Percentiles rank a stretch among this genome's conserved stretches.
Conservation (phyloP, 2,113 vertebrate genomes). For the Blennius ocellaris region DNA sequence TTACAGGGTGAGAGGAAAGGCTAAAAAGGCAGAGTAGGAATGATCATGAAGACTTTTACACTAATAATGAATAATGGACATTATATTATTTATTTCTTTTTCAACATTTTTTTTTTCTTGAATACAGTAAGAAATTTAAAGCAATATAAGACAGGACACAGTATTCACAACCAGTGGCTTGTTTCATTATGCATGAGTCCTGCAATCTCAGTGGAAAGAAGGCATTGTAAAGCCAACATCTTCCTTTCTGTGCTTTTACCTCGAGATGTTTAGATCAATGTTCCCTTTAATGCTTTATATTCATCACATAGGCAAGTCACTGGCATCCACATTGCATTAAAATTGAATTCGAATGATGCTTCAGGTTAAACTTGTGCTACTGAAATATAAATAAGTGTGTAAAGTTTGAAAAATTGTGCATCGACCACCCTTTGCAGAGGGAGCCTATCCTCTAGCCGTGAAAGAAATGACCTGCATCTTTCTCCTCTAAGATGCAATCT, state of each 20-base stretch:
- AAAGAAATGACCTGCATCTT: conserved; percentile 1
- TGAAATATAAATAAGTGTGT: neutral
- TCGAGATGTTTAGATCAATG: neutral
- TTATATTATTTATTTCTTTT: neutral
- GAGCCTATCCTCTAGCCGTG: neutral
- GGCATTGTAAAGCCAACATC: neutral
- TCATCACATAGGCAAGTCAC: neutral
- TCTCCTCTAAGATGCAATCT: conserved; percentile 6
- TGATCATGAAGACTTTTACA: neutral
- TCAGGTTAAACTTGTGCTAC: neutral
- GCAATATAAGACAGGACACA: neutral
- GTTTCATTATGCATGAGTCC: neutral
- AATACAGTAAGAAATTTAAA: neutral
- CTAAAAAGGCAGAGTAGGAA: neutral
- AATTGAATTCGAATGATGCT: neutral
- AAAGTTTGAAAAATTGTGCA: conserved; percentile 7
- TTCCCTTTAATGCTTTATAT: too few species aligned
- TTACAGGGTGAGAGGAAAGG: conserved; percentile 6
- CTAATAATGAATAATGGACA: neutral
- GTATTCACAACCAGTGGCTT: neutral
- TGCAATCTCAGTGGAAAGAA: neutral
- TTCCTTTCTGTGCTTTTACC: neutral
- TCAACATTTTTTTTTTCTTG: neutral
- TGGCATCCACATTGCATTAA: neutral
- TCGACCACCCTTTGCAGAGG: neutral